Evolutionary conservation across 1,140 invertebrate species (phyloP).

Genomic region (Macrostomum lignano): DNA sequence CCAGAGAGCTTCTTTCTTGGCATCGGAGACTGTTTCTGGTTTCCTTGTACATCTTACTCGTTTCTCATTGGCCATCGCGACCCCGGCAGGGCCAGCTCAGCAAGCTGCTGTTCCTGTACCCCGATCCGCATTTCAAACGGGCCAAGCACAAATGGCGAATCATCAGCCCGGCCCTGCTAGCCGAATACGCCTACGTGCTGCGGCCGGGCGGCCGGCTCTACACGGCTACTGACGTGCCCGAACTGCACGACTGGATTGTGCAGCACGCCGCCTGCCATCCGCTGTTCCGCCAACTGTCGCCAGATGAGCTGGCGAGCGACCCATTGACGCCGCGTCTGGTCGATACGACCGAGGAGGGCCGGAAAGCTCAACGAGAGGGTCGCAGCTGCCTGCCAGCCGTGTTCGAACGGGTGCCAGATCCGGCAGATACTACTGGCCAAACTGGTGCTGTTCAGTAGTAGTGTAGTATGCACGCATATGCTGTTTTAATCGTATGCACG

Average conservation of each 20-base stretch:
- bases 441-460: too few relatives aligned
- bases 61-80: too few relatives aligned
- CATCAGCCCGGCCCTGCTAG: conserved; percentile 60
- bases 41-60: too few relatives aligned
- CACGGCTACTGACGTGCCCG: conserved; percentile 85
- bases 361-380: background rate
- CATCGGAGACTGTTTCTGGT: too few relatives aligned
- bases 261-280: conserved; percentile 64
- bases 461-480: too few relatives aligned
- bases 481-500: too few relatives aligned
- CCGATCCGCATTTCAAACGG: conserved; percentile 97
- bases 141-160: conserved; percentile 98
- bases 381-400: background rate
- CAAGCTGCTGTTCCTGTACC: conserved; percentile 98
- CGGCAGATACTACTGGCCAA: too few relatives aligned
- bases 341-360: background rate
- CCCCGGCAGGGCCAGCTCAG: conserved; percentile 36
- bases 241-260: conserved; percentile 87
- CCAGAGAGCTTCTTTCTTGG: too few relatives aligned
- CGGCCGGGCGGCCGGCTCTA: conserved; percentile 56
- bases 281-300: conserved; percentile 45
- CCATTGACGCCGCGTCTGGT: background rate
- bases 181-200: conserved; percentile 84
- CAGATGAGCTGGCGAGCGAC: conserved; percentile 36
- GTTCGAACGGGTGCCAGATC: background rate